Base-by-base conservation (phyloP, 2,113 vertebrate species). In the Amblyornis subalaris region DNA sequence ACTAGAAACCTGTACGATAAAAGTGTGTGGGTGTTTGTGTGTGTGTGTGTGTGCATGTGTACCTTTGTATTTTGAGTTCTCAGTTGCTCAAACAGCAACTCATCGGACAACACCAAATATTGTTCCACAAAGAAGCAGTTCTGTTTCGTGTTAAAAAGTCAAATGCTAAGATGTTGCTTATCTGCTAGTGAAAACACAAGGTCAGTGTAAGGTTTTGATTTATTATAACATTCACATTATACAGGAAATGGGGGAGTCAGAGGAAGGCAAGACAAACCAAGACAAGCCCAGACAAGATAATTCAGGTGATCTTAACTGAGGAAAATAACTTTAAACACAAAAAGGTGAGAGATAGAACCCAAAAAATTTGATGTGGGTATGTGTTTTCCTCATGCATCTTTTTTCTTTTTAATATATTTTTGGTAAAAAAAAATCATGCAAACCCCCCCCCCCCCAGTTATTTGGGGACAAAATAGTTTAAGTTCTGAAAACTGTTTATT, bases 181-280 rank as follows among this genome's bases (percentile, higher is more conserved):
- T 25, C 14, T 76, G 42, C 21, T 8, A 48, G 10, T 57, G 72
- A 66, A 85, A 70, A 76, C 3, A 9, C 60, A 44, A 80, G 6
- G 18, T 54, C 57, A 28, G 2, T 40, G 6, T 29, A 60, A 44
- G 7, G 10, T 51, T 92, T 85, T 75, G 10, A 64, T 61, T 72
- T 67, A n/a, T 64, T 76, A 38, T 45, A 67, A 57, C 54, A 12
- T 0, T 83, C 17, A 42, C 4, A 3, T 48, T 71, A 31, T 2
- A 6, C 4, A 44, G 31, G 5, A 76, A n/a, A 3, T 42, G 10
- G 3, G 6, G 12, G 5, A 23, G 12, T 18, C 9, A 18, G 1
- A 44, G 19, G 6, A 78, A 45, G 22, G 7, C 0, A 26, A 67
- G 22, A 19, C 9, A 74, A 79, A 33, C 18, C 16, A 44, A 79